These are phyloP conservation scores for Stramonita haemastoma DNA, from an alignment of 2,888 invertebrate genomes.

Conservation along the genomic window DNA sequence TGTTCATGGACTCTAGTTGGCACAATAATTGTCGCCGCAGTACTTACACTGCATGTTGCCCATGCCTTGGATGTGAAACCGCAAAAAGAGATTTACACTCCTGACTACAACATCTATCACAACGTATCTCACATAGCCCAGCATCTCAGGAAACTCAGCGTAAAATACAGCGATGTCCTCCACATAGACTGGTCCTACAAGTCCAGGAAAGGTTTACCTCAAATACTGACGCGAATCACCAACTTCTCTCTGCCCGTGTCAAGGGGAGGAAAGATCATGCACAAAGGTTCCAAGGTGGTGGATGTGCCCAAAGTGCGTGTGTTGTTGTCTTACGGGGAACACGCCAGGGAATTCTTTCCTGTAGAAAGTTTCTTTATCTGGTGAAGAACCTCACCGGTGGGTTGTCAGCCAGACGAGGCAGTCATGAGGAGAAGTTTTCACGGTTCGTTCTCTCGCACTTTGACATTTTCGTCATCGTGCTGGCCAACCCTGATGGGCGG, in stretches of 20 bases:
- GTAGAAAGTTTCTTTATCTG: slow-evolving; percentile 71
- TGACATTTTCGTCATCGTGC: slow-evolving; percentile 70
- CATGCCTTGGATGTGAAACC: slow-evolving; percentile 63
- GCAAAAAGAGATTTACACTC: slow-evolving; percentile 69
- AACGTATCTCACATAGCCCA: slow-evolving; percentile 57
- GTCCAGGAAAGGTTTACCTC: slow-evolving; percentile 61
- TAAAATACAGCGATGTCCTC: slow-evolving; percentile 59
- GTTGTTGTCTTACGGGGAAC: slow-evolving; percentile 74
- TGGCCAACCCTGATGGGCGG: slow-evolving; percentile 75
- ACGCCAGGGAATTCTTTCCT: slow-evolving; percentile 75
- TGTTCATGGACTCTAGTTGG: not conserved
- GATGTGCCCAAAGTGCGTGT: slow-evolving; percentile 58
- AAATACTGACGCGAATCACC: slow-evolving; percentile 66
- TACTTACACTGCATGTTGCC: not conserved
- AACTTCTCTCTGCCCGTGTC: slow-evolving; percentile 59
- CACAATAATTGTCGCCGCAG: not conserved
- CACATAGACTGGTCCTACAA: slow-evolving; percentile 55
- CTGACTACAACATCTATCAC: slow-evolving; percentile 72
- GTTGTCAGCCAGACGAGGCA: slow-evolving; percentile 31
- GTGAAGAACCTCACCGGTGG: slow-evolving; percentile 65
- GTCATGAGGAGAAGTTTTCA: slow-evolving; percentile 52
- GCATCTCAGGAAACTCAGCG: slow-evolving; percentile 56
- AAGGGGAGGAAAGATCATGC: not conserved
- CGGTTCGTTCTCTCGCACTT: slow-evolving; percentile 60
- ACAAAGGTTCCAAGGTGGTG: not conserved